Conservation (phyloP, 1,140 invertebrate genomes). For the Drosophila simulans region DNA sequence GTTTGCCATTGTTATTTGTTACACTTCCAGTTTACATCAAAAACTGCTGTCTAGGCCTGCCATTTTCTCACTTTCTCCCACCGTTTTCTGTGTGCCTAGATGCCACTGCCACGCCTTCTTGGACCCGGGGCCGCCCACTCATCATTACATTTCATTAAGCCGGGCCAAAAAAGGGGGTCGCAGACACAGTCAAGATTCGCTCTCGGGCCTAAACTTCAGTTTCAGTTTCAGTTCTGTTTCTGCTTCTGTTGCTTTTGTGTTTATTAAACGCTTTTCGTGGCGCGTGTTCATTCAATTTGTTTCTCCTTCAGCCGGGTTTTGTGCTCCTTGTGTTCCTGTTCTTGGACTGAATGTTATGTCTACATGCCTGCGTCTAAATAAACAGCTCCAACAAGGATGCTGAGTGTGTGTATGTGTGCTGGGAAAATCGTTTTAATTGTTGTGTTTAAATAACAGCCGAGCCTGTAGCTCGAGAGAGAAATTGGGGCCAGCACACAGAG, state of each 20-base stretch:
- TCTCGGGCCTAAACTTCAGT: constrained; percentile 22
- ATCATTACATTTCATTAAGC: constrained; percentile 81
- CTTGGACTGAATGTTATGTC: constrained; percentile 67
- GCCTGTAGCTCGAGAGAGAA: constrained; percentile 18
- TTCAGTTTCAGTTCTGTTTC: constrained; percentile 19
- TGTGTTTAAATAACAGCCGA: constrained; percentile 76
- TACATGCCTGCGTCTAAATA: constrained; percentile 75
- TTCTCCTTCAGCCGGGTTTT: constrained; percentile 35
- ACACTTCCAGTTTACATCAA: constrained; percentile 63
- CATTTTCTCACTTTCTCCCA: constrained; percentile 4
- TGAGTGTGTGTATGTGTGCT: constrained; percentile 38
- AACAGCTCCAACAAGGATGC: constrained; percentile 48
- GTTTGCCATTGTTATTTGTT: constrained; percentile 54
- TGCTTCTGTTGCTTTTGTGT: constrained; percentile 62
- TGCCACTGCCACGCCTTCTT: constrained; percentile 10
- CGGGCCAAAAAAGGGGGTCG: constrained; percentile 15
- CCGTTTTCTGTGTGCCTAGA: constrained; percentile 1
- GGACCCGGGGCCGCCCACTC: constrained; percentile 31
- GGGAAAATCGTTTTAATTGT: constrained; percentile 79
- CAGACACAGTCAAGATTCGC: constrained; percentile 23
- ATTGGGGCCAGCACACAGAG: constrained; percentile 31
- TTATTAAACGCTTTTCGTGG: constrained; percentile 79
- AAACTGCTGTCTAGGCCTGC: constrained; percentile 58
- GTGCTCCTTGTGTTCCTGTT: constrained; percentile 31
- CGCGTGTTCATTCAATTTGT: constrained; percentile 80